These are phyloP conservation scores for Chrysochloris asiatica DNA, from an alignment of 2,113 vertebrate species.

Conservation along the genomic window DNA sequence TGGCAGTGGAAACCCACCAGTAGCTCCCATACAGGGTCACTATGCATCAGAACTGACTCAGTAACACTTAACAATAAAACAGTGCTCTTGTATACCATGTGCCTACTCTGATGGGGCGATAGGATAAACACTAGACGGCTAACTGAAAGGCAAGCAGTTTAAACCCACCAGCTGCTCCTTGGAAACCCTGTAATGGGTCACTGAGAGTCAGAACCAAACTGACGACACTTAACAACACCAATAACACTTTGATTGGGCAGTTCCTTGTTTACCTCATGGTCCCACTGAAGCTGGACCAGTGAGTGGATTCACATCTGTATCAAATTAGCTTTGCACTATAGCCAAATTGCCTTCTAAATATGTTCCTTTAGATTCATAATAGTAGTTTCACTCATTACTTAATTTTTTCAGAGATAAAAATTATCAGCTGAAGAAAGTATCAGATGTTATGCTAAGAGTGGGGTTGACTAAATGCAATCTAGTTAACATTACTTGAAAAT, in stretches of 20 bases:
- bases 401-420: conserved; percentile 34
- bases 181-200: too few species aligned
- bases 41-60: too few species aligned
- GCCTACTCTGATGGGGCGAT: too few species aligned
- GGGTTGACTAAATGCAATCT: not conserved
- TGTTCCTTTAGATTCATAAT: not conserved
- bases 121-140: too few species aligned
- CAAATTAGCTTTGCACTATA: not conserved
- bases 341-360: not conserved
- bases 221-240: too few species aligned
- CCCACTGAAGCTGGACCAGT: not conserved
- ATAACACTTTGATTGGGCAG: not conserved
- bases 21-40: too few species aligned
- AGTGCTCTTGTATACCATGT: too few species aligned
- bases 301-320: not conserved
- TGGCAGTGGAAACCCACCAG: too few species aligned
- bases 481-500: conserved; percentile 47
- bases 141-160: too few species aligned
- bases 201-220: too few species aligned
- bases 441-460: conserved; percentile 21
- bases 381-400: not conserved
- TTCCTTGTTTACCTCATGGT: not conserved
- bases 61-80: too few species aligned
- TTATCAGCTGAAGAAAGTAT: conserved; percentile 26
- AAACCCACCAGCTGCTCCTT: too few species aligned